Evolutionary conservation across 2,113 vertebrate genomes (phyloP), one percentile per base, ranked within the genome.

Genomic region (Tychaedon coryphoeus): DNA sequence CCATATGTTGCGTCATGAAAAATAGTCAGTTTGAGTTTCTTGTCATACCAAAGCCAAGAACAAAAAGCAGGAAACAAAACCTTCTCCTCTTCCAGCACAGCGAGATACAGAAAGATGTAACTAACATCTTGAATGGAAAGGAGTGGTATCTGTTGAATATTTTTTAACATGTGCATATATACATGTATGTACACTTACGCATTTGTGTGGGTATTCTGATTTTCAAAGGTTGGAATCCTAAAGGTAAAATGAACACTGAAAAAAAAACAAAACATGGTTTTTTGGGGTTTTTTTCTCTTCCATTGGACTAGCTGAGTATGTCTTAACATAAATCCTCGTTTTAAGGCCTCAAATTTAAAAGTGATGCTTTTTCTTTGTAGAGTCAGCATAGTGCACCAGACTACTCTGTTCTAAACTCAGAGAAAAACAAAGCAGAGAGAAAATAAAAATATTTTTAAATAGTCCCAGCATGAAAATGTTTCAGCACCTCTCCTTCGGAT

Each of bases 101-200:
- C 6, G 2, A 31, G 48, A 24, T 47, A 34, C 28, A 75, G 53
- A 72, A 79, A 47, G 19, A 38, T 47, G 48, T 51, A 45, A 25
- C 17, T 80, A 33, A 25, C 6, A 19, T 25, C 19, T 67, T 45
- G 16, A 60, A 43, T 71, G 26, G 22, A 89, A 48, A 65, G 14
- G 13, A 69, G 36, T 42, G 62, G 2, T 48, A 43, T 48, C 10
- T 78, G 10, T 54, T 77, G 12, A 7, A 4, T 77, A 2, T 43
- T 17, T 72, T 81, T 92, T n/a, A 47, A 60, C 6, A 12, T 15
- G 8, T 67, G 12, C 13, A 2, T 16, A 4, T 57, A 17, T 43
- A 42, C 8, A 4, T 81, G 3, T 71, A 9, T 47, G 14, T 54
- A 50, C 24, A 12, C 19, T 40, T 33, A 3, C 1, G 2, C 2